Conservation (phyloP, 2,797 vertebrate genomes). For the Microctenopoma steveboyesi region DNA sequence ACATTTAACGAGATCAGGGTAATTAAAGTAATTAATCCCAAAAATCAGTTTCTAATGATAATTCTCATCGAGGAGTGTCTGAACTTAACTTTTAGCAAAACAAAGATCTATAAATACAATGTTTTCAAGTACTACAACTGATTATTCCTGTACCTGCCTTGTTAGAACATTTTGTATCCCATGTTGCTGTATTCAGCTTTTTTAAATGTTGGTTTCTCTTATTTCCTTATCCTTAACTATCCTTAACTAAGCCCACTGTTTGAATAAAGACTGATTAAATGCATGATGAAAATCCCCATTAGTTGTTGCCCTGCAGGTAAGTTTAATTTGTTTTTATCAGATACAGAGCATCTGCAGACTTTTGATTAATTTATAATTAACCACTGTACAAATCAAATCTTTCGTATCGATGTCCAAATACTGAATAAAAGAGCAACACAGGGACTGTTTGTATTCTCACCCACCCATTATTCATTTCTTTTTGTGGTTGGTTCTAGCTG, state of each 20-base stretch:
- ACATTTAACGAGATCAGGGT: no score
- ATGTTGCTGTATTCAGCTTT: background rate
- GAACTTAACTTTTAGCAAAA: no score
- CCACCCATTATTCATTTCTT: background rate
- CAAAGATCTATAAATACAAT: background rate
- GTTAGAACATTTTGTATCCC: no score
- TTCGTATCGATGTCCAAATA: constrained; percentile 6
- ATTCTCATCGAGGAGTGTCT: no score
- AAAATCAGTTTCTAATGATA: no score
- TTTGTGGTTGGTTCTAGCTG: constrained; percentile 5
- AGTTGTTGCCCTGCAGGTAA: background rate
- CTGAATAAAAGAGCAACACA: constrained; percentile 24
- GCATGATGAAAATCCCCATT: no score
- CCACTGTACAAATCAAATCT: background rate
- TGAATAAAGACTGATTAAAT: no score
- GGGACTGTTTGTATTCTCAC: background rate
- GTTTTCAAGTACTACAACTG: background rate
- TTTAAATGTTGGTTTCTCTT: background rate
- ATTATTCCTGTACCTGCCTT: background rate
- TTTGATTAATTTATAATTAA: constrained; percentile 6
- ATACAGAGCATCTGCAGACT: background rate
- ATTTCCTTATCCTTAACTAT: no score
- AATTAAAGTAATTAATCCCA: no score
- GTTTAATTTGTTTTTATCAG: background rate
- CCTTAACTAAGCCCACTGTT: no score